Conservation (phyloP, 1,140 invertebrate genomes). For the Trissolcus basalis region DNA sequence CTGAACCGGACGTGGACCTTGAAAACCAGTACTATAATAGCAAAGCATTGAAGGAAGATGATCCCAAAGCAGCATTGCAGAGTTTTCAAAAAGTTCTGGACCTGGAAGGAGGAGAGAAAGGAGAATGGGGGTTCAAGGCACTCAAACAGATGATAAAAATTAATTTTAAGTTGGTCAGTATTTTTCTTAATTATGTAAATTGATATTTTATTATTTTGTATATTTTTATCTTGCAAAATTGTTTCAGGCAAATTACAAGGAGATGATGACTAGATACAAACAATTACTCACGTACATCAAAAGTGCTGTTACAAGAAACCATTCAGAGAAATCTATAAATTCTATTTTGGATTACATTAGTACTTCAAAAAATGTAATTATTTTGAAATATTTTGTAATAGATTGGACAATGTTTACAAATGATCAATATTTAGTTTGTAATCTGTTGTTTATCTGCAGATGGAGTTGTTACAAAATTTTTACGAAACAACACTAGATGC, state of each 20-base stretch:
- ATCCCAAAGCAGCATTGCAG: constrained; percentile 91
- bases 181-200: no score
- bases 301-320: constrained; percentile 98
- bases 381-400: no score
- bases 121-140: constrained; percentile 99
- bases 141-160: constrained; percentile 99
- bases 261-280: constrained; percentile 99
- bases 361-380: constrained; percentile 96
- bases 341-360: constrained; percentile 99
- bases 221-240: no score
- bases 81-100: constrained; percentile 98
- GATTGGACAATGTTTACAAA: no score
- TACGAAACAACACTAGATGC: constrained; percentile 99
- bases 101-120: constrained; percentile 97
- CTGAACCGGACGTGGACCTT: constrained; percentile 98
- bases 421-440: no score
- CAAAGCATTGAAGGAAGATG: constrained; percentile 98
- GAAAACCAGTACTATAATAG: constrained; percentile 99
- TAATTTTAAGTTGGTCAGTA: constrained; percentile 95
- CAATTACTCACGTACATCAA: constrained; percentile 98
- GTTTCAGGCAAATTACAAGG: constrained; percentile 92
- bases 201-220: no score
- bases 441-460: no score
- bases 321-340: constrained; percentile 99
- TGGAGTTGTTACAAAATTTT: constrained; percentile 99